Evolutionary conservation across 2,113 vertebrate genomes (phyloP), one percentile per base, ranked within the genome.

Genomic region (Rutilus rutilus): DNA sequence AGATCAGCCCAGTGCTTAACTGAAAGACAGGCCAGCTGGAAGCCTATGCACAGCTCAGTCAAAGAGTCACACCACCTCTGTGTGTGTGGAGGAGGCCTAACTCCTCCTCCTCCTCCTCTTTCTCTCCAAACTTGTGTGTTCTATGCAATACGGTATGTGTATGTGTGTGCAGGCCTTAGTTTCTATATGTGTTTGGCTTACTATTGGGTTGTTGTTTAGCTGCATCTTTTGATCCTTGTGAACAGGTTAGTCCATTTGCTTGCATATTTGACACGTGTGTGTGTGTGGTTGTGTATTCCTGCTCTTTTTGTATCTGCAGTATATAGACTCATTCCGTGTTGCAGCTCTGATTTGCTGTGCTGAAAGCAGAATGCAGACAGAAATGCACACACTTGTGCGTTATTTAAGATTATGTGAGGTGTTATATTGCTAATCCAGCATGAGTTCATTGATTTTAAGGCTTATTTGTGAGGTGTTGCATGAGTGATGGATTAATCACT

Each of bases 1-100:
- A 81, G 77, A 86, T 86, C 77, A 80, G 77, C 50, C 64, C 85
- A 86, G 76, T 86, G 25, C 65, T 80, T 71, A 17, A 57, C 78
- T 86, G 82, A 90, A 88, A 90, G 85, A 88, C 86, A 62, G 74
- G 85, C 85, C 89, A 87, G 89, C 89, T 90, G 89, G 89, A 82
- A 87, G 87, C 25, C 65, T 77, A 81, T 60, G 81, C 85, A 86
- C 57, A 83, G 42, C 78, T 69, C 57, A 83, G 69, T 76, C 79
- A 83, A 89, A 87, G 69, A 52, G 62, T 59, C 85, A 84, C 85
- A n/a, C 77, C 59, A 73, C 71, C 54, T 78, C 76, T 65, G 64
- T 78, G n/a, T 27, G 78, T 84, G 78, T 65, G 62, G 52, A 82
- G 81, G 62, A 33, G 30, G 52, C 60, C 39, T 87, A 78, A 85